Percentiles rank a stretch among this genome's conserved stretches.
Evolutionary conservation across 2,797 vertebrate genomes (phyloP).

Genomic region (Siniperca scherzeri): DNA sequence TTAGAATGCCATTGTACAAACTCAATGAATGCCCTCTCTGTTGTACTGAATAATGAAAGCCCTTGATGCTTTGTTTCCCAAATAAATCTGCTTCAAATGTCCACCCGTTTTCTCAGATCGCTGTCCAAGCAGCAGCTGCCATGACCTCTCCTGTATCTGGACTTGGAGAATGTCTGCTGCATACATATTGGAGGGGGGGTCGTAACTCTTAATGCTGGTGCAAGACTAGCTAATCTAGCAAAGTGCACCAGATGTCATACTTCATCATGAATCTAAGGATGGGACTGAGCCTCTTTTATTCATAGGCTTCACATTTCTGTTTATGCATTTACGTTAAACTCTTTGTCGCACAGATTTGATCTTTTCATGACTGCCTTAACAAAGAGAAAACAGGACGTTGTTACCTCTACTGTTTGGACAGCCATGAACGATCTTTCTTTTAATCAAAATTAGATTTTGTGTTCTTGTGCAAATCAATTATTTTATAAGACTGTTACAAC

Average conservation of each 20-base stretch:
- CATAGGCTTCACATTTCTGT: background rate
- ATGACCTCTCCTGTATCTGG: constrained; percentile 40
- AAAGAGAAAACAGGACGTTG: background rate
- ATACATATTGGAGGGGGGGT: background rate
- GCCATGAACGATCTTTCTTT: background rate
- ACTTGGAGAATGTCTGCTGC: constrained; percentile 7
- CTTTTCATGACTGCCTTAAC: background rate
- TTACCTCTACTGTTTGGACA: background rate
- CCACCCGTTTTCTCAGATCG: constrained; percentile 56
- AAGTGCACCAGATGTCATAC: constrained; percentile 6
- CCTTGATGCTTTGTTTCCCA: constrained; percentile 66
- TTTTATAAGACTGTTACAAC: background rate
- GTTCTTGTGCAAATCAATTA: constrained; percentile 5
- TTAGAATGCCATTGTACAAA: constrained; percentile 66
- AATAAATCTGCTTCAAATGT: constrained; percentile 64
- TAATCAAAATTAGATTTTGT: background rate
- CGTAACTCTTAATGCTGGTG: background rate
- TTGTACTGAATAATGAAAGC: constrained; percentile 55
- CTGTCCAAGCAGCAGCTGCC: constrained; percentile 50
- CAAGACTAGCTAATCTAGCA: constrained; percentile 11
- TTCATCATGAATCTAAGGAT: constrained; percentile 6
- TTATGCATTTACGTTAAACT: no score
- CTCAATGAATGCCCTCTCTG: constrained; percentile 72
- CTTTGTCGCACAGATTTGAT: background rate
- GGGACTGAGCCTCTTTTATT: background rate